Evolutionary conservation across 2,797 vertebrate species (phyloP).

Genomic region (Distichodus sexfasciatus): DNA sequence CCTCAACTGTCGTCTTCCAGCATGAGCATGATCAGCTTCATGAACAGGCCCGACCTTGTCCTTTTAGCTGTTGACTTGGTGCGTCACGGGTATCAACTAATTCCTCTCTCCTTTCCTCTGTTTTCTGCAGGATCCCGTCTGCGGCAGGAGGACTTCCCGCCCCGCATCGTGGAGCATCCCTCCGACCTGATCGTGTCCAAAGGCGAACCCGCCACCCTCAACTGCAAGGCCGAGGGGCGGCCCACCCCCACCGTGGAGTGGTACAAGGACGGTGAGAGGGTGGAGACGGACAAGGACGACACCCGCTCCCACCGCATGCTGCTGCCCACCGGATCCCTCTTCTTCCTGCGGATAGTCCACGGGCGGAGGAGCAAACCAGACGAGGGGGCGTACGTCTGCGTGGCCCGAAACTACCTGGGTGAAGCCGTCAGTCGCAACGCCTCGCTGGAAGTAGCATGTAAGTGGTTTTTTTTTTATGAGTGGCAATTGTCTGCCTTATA

Average conservation of each 20-base stretch:
- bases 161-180: constrained; percentile 95
- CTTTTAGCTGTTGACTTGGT: background rate
- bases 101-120: background rate
- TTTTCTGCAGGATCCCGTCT: constrained; percentile 87
- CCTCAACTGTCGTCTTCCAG: too few species aligned
- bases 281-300: constrained; percentile 96
- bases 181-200: constrained; percentile 99
- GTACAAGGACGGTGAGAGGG: constrained; percentile 97
- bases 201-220: constrained; percentile 96
- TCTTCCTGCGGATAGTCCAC: constrained; percentile 96
- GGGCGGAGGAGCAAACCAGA: constrained; percentile 96
- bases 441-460: constrained; percentile 98
- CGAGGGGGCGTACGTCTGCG: constrained; percentile 94
- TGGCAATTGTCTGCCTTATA: background rate
- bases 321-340: constrained; percentile 93
- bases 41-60: background rate
- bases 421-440: constrained; percentile 97
- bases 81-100: background rate
- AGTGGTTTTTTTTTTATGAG: constrained; percentile 59
- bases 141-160: constrained; percentile 95
- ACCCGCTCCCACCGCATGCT: constrained; percentile 96
- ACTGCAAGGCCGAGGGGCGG: constrained; percentile 96
- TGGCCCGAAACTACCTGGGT: constrained; percentile 97
- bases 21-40: too few species aligned
- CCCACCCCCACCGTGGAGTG: constrained; percentile 95